Base-by-base conservation (phyloP, 2,797 vertebrate species). In the Microctenopoma steveboyesi region DNA sequence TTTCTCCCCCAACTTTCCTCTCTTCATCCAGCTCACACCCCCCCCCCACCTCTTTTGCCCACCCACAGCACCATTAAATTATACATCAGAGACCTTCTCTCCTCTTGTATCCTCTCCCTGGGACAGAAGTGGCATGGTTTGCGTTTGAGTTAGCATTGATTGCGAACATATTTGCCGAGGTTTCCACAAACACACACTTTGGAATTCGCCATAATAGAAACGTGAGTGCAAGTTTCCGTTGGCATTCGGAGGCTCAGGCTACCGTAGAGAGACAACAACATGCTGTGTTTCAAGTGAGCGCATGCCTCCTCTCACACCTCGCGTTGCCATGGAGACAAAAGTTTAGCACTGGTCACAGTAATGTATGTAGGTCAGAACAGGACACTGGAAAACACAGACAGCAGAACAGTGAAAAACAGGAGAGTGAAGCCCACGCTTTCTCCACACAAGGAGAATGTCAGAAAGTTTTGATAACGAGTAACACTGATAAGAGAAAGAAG, bases 321-420 rank as follows among this genome's bases (percentile, higher is more conserved):
- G 5, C 43, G 90, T 94, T 90, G 81, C 88, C 91, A 93, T 91
- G 90, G 91, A 88, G 88, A 93, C 89, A 40, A 87, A 94, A 89
- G 83, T 92, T 93, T 88, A 71, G 68, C 33, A 28, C 62, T 71
- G 86, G 84, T 82, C 87, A 87, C 68, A 78, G 77, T 75, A 86
- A 74, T 56, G 62, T 88, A 92, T 93, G 84, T 91, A 90, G 91
- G 91, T 92, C 91, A 91, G 63, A 64, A 69, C 56, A 65, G 69
- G 81, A 87, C 76, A 71, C 62, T 66, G 57, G 74, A 83, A 86
- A 85, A 79, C 79, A 78, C 50, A 50, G 7, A 7, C 33, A 35
- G 9, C 33, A 35, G 33, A 35, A 35, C 33, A 8, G 33, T 35
- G 71, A 37, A 72, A 57, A 63, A 69, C 46, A 8, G 40, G 65